phyloP scores from a whole-genome alignment of 2,797 vertebrate species.

The Brachyalestes nurse region DNA sequence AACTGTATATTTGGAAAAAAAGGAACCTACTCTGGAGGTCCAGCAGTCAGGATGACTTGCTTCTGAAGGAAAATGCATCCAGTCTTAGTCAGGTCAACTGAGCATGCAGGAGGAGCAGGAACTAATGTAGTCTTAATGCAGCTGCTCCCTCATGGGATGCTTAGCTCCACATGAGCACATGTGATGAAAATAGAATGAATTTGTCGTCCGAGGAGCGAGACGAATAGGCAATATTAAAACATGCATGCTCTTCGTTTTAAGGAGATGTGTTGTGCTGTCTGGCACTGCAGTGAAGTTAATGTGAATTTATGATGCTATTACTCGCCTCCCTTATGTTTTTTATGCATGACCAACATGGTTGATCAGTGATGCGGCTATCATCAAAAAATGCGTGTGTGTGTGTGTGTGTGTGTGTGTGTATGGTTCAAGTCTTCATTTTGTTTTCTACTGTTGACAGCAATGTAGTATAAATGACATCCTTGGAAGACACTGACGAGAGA shows the following conservation, averaged over 20 bases:
- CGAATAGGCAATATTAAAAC: conserved; percentile 34
- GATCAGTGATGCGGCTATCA: conserved; percentile 10
- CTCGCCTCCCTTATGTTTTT: conserved; percentile 29
- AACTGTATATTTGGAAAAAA: neutral
- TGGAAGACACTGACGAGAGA: conserved; percentile 6
- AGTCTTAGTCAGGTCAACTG: neutral
- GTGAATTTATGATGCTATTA: conserved; percentile 42
- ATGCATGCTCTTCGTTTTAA: conserved; percentile 2
- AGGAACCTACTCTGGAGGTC: neutral
- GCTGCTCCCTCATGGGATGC: neutral
- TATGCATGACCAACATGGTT: conserved; percentile 19
- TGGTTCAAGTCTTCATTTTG: neutral
- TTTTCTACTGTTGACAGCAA: conserved; percentile 8
- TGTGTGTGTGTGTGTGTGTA: neutral
- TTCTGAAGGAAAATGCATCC: neutral
- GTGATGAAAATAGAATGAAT: conserved; percentile 29
- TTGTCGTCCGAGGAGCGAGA: conserved; percentile 28
- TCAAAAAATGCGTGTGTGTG: conserved; percentile 4
- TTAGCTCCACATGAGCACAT: conserved; percentile 22
- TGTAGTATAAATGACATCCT: neutral
- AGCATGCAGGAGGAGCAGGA: neutral
- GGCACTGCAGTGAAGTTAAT: conserved; percentile 35
- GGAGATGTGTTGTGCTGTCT: conserved; percentile 9
- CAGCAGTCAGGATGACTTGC: neutral
- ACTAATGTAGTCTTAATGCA: conserved; percentile 3